Percentiles rank a stretch among this genome's conserved stretches.
These are phyloP conservation scores for Mareca penelope DNA, from an alignment of 2,797 vertebrate genomes.

Conservation along the genomic window DNA sequence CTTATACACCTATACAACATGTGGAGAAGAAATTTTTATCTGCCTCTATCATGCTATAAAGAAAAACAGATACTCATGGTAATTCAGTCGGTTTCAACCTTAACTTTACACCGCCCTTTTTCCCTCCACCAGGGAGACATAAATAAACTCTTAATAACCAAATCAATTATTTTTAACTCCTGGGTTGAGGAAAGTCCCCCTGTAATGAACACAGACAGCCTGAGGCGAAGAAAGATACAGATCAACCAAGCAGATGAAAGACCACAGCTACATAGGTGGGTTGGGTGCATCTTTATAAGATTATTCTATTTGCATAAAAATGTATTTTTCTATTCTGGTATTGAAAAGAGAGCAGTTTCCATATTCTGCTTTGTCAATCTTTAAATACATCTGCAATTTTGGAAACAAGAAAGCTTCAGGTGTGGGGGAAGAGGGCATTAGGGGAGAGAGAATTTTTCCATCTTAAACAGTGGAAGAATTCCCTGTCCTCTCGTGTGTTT, in stretches of 20 bases:
- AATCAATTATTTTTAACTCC: not conserved
- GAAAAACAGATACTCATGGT: not conserved
- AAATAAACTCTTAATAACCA: not conserved
- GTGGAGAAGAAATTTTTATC: not conserved
- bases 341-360: not conserved
- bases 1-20: not conserved
- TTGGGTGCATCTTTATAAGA: too few relatives aligned
- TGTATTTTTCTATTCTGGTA: not conserved
- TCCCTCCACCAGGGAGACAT: not conserved
- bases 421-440: rapidly evolving
- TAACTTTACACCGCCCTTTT: not conserved
- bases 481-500: not conserved
- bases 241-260: not conserved
- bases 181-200: not conserved
- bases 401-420: not conserved
- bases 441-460: not conserved
- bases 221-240: not conserved
- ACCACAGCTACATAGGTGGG: not conserved
- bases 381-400: not conserved
- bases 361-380: not conserved
- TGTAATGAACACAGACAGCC: not conserved
- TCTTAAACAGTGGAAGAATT: not conserved
- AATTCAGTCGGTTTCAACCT: not conserved
- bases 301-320: not conserved
- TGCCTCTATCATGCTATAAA: not conserved